Conservation (phyloP, 2,113 vertebrate genomes). For the Vombatus ursinus region DNA sequence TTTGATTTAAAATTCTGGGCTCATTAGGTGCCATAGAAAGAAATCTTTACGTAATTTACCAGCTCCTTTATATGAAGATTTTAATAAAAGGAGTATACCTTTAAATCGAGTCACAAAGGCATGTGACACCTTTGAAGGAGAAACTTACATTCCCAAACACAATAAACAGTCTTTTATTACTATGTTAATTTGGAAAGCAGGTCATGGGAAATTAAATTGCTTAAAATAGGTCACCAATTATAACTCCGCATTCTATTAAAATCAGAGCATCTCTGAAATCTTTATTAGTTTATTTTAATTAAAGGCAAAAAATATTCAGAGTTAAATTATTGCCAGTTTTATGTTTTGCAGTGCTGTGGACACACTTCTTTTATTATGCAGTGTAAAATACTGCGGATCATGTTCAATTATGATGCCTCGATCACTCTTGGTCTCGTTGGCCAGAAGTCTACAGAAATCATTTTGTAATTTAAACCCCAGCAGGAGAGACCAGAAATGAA, state of each 20-base stretch:
- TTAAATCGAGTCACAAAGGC: constrained; percentile 76
- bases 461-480: constrained; percentile 30
- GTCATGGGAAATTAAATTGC: constrained; percentile 88
- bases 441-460: constrained; percentile 29
- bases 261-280: constrained; percentile 80
- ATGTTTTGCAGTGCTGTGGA: constrained; percentile 55
- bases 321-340: constrained; percentile 74
- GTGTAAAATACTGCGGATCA: constrained; percentile 53
- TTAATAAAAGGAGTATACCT: constrained; percentile 73
- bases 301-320: constrained; percentile 78
- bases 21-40: constrained; percentile 75
- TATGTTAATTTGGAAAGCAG: constrained; percentile 86
- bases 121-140: constrained; percentile 75
- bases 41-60: constrained; percentile 67
- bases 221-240: constrained; percentile 88
- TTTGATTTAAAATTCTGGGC: constrained; percentile 79
- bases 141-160: constrained; percentile 78
- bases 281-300: constrained; percentile 84
- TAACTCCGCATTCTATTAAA: constrained; percentile 84
- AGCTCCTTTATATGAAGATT: constrained; percentile 67
- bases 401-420: constrained; percentile 59
- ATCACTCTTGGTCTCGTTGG: constrained; percentile 45
- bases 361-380: constrained; percentile 58
- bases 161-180: constrained; percentile 79
- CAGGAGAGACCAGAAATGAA: constrained; percentile 39